phyloP scores from a whole-genome alignment of 2,888 invertebrate species.

The Notodonta ziczac region DNA sequence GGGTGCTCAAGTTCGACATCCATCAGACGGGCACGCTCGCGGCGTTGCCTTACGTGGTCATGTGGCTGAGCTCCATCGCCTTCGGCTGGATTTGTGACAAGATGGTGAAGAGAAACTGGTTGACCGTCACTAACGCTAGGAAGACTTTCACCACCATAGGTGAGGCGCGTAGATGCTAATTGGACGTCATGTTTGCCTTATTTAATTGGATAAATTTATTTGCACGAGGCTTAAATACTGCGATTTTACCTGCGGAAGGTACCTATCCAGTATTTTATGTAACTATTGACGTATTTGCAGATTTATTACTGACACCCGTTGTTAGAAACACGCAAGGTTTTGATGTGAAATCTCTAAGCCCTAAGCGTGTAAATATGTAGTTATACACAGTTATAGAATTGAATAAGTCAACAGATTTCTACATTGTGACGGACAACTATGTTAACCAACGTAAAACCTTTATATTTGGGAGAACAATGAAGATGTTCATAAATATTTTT shows the following conservation, averaged over 20 bases:
- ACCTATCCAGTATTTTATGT: background rate
- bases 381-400: background rate
- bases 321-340: background rate
- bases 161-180: slow-evolving; percentile 58
- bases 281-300: background rate
- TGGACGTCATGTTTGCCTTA: slow-evolving; percentile 25
- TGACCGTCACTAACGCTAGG: slow-evolving; percentile 84
- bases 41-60: slow-evolving; percentile 87
- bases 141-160: slow-evolving; percentile 89
- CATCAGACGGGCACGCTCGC: slow-evolving; percentile 86
- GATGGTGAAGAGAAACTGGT: slow-evolving; percentile 84
- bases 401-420: no score
- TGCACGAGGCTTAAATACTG: slow-evolving; percentile 11
- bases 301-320: background rate
- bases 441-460: no score
- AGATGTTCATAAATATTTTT: no score
- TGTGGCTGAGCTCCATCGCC: slow-evolving; percentile 87
- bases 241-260: background rate
- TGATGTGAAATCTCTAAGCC: background rate
- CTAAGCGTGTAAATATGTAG: background rate
- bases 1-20: slow-evolving; percentile 87
- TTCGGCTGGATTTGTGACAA: slow-evolving; percentile 89
- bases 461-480: no score
- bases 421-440: no score
- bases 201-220: slow-evolving; percentile 33